Conservation (phyloP, 2,797 vertebrate species). For the Echeneis naucrates region DNA sequence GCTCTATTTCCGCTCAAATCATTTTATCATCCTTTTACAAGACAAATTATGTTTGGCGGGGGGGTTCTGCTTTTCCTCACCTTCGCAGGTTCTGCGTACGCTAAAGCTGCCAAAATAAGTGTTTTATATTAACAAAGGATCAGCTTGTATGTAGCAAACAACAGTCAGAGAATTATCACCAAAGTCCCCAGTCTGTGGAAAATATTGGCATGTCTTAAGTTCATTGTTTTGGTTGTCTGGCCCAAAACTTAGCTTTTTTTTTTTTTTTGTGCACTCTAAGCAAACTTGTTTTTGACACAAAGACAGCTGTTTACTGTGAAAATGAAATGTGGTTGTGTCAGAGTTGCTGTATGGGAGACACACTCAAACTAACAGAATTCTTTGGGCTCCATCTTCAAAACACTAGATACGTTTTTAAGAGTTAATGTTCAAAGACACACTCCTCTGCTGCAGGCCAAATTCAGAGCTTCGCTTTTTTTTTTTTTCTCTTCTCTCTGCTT, state of each 20-base stretch:
- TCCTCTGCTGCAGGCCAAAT: slow-evolving; percentile 14
- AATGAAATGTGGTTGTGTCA: not conserved
- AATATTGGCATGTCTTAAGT: too few relatives aligned
- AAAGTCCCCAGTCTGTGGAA: too few relatives aligned
- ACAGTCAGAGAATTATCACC: too few relatives aligned
- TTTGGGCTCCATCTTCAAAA: slow-evolving; percentile 37
- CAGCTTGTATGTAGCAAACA: not conserved
- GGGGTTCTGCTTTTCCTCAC: not conserved
- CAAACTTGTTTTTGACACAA: too few relatives aligned
- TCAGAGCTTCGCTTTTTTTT: slow-evolving; percentile 23
- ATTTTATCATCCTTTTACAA: slow-evolving; percentile 45
- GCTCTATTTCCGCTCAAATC: slow-evolving; percentile 48
- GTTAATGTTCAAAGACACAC: slow-evolving; percentile 46
- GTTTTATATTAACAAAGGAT: slow-evolving; percentile 15
- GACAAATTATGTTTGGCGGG: slow-evolving; percentile 26
- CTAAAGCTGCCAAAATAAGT: slow-evolving; percentile 11
- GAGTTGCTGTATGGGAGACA: slow-evolving; percentile 33
- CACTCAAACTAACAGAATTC: slow-evolving; percentile 27
- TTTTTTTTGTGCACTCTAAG: too few relatives aligned
- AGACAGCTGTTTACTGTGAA: not conserved
- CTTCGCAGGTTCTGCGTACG: slow-evolving; percentile 14
- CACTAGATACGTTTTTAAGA: slow-evolving; percentile 42
- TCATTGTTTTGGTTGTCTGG: too few relatives aligned
- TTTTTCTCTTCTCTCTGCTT: too few relatives aligned
- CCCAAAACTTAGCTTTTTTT: too few relatives aligned